Evolutionary conservation across 2,113 vertebrate species (phyloP).

Genomic region (Archilochus colubris): DNA sequence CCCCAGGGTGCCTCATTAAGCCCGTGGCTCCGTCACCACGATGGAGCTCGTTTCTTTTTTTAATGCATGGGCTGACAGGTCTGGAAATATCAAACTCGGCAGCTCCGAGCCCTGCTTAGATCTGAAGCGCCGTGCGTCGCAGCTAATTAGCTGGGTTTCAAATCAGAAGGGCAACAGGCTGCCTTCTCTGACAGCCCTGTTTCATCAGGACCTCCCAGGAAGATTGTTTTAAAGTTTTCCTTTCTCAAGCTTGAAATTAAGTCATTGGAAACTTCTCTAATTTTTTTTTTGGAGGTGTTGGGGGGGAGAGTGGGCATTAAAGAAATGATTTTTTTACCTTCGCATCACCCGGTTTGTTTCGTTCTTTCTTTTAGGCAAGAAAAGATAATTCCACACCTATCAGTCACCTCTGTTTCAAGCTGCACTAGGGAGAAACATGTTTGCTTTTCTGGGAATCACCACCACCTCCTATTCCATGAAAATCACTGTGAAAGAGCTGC

Average conservation of each 20-base stretch:
- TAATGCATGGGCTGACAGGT: background rate
- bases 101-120: background rate
- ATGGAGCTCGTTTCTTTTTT: background rate
- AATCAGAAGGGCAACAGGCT: background rate
- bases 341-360: background rate
- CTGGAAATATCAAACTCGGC: conserved; percentile 48
- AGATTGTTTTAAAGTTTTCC: background rate
- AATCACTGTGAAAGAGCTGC: background rate
- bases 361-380: background rate
- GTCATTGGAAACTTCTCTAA: background rate
- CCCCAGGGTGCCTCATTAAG: conserved; percentile 52
- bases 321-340: background rate
- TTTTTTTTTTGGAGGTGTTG: background rate
- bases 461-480: background rate
- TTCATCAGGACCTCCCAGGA: conserved; percentile 49
- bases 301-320: background rate
- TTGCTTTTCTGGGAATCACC: background rate
- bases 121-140: background rate
- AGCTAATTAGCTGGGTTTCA: conserved; percentile 61
- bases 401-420: background rate
- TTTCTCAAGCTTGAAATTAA: background rate
- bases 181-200: conserved; percentile 24
- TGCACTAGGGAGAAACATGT: background rate
- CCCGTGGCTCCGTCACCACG: background rate
- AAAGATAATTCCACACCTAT: background rate